These are phyloP conservation scores for Dascillus cervinus DNA, from an alignment of 2,888 invertebrate species.

Conservation along the genomic window DNA sequence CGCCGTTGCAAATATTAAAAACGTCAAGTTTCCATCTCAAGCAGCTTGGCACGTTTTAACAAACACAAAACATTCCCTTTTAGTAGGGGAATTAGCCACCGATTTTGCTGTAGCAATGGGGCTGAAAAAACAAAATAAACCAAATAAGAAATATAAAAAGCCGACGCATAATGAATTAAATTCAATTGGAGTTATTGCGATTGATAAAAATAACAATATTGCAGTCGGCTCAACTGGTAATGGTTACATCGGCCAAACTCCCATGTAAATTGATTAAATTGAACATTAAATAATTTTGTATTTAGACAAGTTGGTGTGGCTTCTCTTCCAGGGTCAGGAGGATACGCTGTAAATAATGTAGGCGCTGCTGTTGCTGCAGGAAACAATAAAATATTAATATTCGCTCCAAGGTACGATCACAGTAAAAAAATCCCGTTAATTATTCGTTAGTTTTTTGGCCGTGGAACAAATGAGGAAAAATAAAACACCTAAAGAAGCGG, in stretches of 20 bases:
- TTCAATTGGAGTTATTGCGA: conserved; percentile 91
- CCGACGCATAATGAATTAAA: too few relatives aligned
- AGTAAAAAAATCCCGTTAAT: too few relatives aligned
- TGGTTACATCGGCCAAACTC: conserved; percentile 87
- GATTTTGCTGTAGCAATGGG: conserved; percentile 88
- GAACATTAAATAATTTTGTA: conserved; percentile 8
- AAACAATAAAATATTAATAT: conserved; percentile 98
- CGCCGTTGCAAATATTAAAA: conserved; percentile 74
- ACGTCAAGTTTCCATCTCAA: too few relatives aligned
- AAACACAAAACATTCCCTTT: conserved; percentile 79
- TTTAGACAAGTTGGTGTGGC: conserved; percentile 70
- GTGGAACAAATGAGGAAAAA: conserved; percentile 87
- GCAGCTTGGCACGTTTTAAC: conserved; percentile 88
- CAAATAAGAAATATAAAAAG: conserved; percentile 66
- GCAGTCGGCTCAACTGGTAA: conserved; percentile 94
- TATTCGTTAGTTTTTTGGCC: conserved; percentile 66
- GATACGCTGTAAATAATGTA: conserved; percentile 81
- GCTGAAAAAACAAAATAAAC: conserved; percentile 66
- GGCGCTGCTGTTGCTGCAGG: conserved; percentile 86
- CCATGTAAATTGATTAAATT: conserved; percentile 54
- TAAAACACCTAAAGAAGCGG: conserved; percentile 63
- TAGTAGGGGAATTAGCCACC: conserved; percentile 85
- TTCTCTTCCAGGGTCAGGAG: conserved; percentile 88
- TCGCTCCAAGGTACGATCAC: conserved; percentile 88
- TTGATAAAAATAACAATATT: conserved; percentile 69